These are phyloP conservation scores for Sarcophaga bullata DNA, from an alignment of 1,140 invertebrate genomes.

Conservation along the genomic window DNA sequence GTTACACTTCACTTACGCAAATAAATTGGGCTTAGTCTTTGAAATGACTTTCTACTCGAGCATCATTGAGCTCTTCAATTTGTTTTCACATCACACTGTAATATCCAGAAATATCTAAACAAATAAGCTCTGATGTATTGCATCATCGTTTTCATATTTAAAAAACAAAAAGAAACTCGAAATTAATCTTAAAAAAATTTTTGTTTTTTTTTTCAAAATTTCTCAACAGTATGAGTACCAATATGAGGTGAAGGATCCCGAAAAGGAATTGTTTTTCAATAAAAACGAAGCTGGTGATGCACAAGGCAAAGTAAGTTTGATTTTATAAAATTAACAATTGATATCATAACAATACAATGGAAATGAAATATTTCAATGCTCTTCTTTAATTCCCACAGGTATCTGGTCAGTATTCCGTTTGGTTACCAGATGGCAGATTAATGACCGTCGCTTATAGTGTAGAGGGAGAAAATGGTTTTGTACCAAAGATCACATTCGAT, in stretches of 20 bases:
- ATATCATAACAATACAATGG: background rate
- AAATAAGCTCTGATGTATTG: too few relatives aligned
- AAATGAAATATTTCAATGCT: background rate
- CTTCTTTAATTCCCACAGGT: conserved; percentile 51
- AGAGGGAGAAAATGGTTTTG: conserved; percentile 75
- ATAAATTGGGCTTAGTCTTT: too few relatives aligned
- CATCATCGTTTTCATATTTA: too few relatives aligned
- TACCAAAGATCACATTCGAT: conserved; percentile 73
- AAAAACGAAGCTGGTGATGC: conserved; percentile 73
- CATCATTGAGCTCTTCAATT: too few relatives aligned
- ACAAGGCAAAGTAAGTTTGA: conserved; percentile 67
- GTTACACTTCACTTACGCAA: too few relatives aligned
- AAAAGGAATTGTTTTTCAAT: conserved; percentile 73
- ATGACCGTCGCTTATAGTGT: conserved; percentile 77
- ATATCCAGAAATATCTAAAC: too few relatives aligned
- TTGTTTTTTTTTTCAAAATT: too few relatives aligned
- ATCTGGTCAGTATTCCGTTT: conserved; percentile 72
- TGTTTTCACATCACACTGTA: too few relatives aligned
- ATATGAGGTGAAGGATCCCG: conserved; percentile 77
- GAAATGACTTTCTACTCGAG: too few relatives aligned
- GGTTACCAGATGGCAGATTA: conserved; percentile 74
- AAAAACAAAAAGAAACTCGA: too few relatives aligned
- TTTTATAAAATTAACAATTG: conserved; percentile 1
- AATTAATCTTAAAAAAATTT: too few relatives aligned
- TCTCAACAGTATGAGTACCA: conserved; percentile 72